These are phyloP conservation scores for Anagrus nilaparvatae DNA, from an alignment of 1,140 invertebrate species.

Conservation along the genomic window DNA sequence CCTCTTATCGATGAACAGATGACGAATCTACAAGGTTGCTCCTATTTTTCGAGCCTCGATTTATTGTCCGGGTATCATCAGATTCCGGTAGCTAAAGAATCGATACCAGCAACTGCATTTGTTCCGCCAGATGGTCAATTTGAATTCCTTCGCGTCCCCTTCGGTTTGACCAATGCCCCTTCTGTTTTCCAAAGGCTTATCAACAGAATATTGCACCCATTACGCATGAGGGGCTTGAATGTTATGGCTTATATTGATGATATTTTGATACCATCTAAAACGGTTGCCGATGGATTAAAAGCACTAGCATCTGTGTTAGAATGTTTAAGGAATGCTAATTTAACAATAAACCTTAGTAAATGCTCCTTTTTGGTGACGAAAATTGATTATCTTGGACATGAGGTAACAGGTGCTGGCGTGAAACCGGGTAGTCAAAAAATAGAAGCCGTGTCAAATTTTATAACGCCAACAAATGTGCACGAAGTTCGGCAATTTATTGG, in stretches of 20 bases:
- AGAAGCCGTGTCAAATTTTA: background rate
- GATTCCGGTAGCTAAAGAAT: background rate
- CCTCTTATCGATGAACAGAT: too few relatives aligned
- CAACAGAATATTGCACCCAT: background rate
- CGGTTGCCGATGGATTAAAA: background rate
- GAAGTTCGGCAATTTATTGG: background rate
- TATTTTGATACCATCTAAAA: background rate
- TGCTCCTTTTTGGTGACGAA: constrained; percentile 8
- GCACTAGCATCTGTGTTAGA: background rate
- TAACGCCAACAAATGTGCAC: background rate
- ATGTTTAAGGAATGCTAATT: background rate
- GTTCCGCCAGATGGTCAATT: background rate
- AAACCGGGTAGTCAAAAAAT: background rate
- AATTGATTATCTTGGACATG: background rate
- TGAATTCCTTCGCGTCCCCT: background rate
- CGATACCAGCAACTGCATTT: background rate
- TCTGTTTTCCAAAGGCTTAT: background rate
- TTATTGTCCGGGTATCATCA: background rate
- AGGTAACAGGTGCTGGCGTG: background rate
- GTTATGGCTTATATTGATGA: background rate
- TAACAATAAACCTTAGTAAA: constrained; percentile 11
- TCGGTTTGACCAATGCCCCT: background rate
- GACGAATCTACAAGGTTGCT: too few relatives aligned
- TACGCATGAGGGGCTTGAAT: too few relatives aligned
- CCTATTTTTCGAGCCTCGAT: background rate